Percentiles rank a stretch among this genome's conserved stretches.
These are phyloP conservation scores for Xanthia togata DNA, from an alignment of 2,888 invertebrate species.

Conservation along the genomic window DNA sequence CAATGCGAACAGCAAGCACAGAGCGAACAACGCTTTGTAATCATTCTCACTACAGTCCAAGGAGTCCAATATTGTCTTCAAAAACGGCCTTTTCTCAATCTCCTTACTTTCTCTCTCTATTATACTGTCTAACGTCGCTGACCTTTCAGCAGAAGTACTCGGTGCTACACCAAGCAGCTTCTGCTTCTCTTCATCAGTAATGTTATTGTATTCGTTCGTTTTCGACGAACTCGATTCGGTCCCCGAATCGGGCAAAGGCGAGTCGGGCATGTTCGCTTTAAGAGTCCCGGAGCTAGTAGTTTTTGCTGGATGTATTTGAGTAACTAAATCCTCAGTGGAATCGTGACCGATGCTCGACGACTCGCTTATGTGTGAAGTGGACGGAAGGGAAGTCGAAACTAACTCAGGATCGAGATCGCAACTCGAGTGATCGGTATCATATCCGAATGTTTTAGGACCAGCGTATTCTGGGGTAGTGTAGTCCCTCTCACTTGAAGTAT, in stretches of 20 bases:
- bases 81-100: conserved; percentile 93
- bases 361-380: conserved; percentile 89
- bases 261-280: conserved; percentile 87
- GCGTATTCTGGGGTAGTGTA: conserved; percentile 86
- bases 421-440: conserved; percentile 87
- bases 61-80: conserved; percentile 96
- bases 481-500: conserved; percentile 84
- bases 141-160: conserved; percentile 72
- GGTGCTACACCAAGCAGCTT: conserved; percentile 83
- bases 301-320: conserved; percentile 80
- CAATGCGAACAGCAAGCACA: conserved; percentile 98
- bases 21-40: conserved; percentile 97
- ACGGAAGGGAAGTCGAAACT: conserved; percentile 87
- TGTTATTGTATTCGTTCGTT: conserved; percentile 92
- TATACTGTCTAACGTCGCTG: conserved; percentile 77
- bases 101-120: conserved; percentile 83
- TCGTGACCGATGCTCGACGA: conserved; percentile 87
- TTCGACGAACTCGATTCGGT: conserved; percentile 84
- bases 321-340: conserved; percentile 87
- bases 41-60: conserved; percentile 98
- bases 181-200: conserved; percentile 98
- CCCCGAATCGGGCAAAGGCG: conserved; percentile 87
- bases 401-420: conserved; percentile 88
- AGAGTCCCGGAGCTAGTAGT: conserved; percentile 63
- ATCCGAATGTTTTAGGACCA: conserved; percentile 82